Evolutionary conservation across 2,113 vertebrate species (phyloP), one percentile per base, ranked within the genome.

Genomic region (Plecturocebus donacophilus): DNA sequence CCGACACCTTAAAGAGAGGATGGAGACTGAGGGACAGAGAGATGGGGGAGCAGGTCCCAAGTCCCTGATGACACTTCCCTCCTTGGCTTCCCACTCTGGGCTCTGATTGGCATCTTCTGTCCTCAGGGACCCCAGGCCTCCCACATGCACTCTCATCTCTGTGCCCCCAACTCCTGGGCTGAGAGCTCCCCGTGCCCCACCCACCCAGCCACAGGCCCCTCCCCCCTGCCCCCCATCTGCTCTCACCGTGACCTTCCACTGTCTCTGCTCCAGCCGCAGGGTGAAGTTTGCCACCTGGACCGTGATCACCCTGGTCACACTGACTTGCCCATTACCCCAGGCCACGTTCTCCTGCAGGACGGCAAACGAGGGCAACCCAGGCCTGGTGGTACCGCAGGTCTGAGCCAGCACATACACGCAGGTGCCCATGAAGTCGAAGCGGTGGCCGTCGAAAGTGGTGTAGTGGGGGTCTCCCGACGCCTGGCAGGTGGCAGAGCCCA

Each of bases 91-190:
- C 38, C 30, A 16, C 66, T 47, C 23, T n/a, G 66, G 90, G 93
- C 73, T 91, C 66, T 94, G 61, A 85, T 3, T 0, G 98, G 98
- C 56, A 45, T 97, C 97, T 0, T 5, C 38, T 68, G 45, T 32
- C 87, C 96, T 38, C n/a, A 98, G 98, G n/a, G 27, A 3, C 87
- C 42, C 30, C 30, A 6, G 98, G 99, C 64, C 98, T 98, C 0
- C 66, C 98, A 99, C 79, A 98, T 98, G 76, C 98, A 94, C 79
- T 98, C 98, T 27, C 96, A 98, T 54, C 58, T 98, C 40, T 99
- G 99, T 52, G 86, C 95, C 1, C 21, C 80, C 42, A 98, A 97
- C 6, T 4, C 91, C 19, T 20, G 19, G 42, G 25, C 21, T 8
- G 11, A n/a, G 30, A 0, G 2, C 35, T 35, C 3, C 8, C 30